These are phyloP conservation scores for Zelleria hepariella DNA, from an alignment of 2,888 invertebrate genomes.

Conservation along the genomic window DNA sequence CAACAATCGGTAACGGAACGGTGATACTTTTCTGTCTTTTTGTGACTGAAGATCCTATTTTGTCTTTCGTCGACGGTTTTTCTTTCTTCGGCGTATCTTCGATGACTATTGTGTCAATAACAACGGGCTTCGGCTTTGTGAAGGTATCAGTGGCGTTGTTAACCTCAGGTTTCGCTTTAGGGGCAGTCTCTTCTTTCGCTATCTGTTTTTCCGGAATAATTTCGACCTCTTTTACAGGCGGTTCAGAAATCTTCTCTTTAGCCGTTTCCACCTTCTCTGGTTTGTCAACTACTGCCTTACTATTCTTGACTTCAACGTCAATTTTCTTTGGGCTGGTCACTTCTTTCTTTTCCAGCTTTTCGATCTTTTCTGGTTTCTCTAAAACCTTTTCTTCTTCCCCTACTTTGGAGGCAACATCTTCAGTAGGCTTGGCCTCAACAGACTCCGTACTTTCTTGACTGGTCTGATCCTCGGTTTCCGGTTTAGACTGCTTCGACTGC, in stretches of 20 bases:
- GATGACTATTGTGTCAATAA: constrained; percentile 13
- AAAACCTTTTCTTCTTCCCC: neutral
- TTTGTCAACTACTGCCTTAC: neutral
- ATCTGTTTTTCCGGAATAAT: neutral
- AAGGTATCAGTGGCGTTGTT: neutral
- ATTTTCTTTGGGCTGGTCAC: constrained; percentile 14
- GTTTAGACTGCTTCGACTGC: constrained; percentile 35
- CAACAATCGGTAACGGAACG: constrained; percentile 16
- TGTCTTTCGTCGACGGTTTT: constrained; percentile 28
- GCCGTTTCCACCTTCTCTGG: neutral
- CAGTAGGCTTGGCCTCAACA: neutral
- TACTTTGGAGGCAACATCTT: neutral
- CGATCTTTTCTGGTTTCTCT: neutral
- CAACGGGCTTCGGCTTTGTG: constrained; percentile 1
- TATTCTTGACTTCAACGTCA: constrained; percentile 1
- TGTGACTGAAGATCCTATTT: constrained; percentile 25
- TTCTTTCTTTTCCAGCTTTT: neutral
- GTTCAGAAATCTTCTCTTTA: neutral
- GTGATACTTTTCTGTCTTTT: constrained; percentile 35
- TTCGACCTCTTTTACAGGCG: neutral
- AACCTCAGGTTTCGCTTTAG: neutral
- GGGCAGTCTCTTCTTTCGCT: neutral
- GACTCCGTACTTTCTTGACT: neutral
- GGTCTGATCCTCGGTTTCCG: constrained; percentile 10
- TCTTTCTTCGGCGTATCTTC: constrained; percentile 34